Percentiles rank a stretch among this genome's conserved stretches.
Evolutionary conservation across 2,113 vertebrate species (phyloP).

Genomic region (Odontesthes bonariensis): DNA sequence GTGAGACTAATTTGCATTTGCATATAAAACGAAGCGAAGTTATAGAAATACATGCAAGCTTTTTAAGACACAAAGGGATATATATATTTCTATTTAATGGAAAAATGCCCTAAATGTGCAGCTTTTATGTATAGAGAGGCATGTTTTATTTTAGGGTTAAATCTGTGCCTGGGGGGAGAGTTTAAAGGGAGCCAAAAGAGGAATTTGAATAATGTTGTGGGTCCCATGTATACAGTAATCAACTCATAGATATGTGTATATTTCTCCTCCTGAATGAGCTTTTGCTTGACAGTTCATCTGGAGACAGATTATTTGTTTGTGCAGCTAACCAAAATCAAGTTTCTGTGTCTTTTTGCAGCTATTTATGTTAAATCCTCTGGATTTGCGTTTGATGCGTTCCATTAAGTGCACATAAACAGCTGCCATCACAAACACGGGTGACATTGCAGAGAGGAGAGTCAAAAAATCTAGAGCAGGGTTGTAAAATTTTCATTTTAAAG

Average conservation of each 20-base stretch:
- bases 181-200: not conserved
- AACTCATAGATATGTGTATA: not conserved
- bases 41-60: not conserved
- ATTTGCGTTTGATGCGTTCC: not conserved
- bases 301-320: conserved; percentile 14
- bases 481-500: too few species aligned
- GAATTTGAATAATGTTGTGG: not conserved
- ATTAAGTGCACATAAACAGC: not conserved
- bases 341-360: not conserved
- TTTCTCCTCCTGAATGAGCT: not conserved
- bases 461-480: not conserved
- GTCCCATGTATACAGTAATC: not conserved
- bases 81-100: too few species aligned
- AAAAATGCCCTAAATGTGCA: not conserved
- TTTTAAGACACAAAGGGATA: not conserved
- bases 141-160: not conserved
- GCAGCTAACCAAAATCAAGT: not conserved
- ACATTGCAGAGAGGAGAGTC: not conserved
- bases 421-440: not conserved
- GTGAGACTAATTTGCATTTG: not conserved
- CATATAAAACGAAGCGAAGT: not conserved
- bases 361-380: conserved; percentile 2
- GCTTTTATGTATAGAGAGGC: conserved; percentile 2
- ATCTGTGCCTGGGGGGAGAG: conserved; percentile 7
- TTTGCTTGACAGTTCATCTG: conserved; percentile 12